These are phyloP conservation scores for Sitta europaea DNA, from an alignment of 2,113 vertebrate species.

Conservation along the genomic window DNA sequence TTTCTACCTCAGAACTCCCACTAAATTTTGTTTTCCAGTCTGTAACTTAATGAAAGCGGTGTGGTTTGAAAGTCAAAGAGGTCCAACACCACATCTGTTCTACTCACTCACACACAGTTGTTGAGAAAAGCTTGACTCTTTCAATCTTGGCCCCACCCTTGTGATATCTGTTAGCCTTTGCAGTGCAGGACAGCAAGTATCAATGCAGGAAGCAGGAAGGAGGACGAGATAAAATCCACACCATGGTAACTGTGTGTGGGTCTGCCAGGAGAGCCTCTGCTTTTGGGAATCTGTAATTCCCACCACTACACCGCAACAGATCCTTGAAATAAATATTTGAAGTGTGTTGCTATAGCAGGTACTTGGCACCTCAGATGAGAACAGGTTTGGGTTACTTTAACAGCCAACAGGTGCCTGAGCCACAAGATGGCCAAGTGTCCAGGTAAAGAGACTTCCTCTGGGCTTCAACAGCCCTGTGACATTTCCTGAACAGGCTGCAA, in stretches of 20 bases:
- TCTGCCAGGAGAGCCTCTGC: neutral
- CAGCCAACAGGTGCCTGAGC: neutral
- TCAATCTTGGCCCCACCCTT: neutral
- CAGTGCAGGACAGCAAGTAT: neutral
- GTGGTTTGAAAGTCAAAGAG: neutral
- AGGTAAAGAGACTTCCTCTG: neutral
- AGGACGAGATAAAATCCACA: neutral
- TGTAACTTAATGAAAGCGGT: neutral
- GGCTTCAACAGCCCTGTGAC: neutral
- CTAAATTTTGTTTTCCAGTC: neutral
- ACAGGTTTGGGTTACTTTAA: neutral
- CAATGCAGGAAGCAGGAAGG: neutral
- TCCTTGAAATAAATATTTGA: neutral
- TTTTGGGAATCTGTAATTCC: neutral
- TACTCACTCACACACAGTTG: neutral
- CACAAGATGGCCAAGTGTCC: slow-evolving; percentile 1
- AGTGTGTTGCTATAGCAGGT: neutral
- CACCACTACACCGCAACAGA: neutral
- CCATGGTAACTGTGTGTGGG: neutral
- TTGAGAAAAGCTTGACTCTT: neutral
- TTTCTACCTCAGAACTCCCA: neutral
- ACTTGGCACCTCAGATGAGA: slow-evolving; percentile 49
- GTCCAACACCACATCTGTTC: neutral
- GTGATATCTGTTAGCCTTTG: neutral
- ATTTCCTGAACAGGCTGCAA: neutral